Evolutionary conservation across 2,888 invertebrate species (phyloP).

Genomic region (Tineola bisselliella): DNA sequence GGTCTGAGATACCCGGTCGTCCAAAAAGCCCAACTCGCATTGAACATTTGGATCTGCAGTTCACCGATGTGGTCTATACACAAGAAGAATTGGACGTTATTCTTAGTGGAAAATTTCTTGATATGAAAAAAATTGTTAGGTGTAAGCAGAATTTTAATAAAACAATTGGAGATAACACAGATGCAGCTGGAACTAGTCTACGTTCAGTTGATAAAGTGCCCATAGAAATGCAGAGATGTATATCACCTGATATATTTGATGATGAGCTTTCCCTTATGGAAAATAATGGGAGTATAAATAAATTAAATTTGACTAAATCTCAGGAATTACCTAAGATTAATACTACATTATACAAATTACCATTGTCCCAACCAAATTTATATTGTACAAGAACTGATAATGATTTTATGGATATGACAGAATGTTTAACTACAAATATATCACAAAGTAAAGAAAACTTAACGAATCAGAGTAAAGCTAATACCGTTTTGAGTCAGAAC

Average conservation of each 20-base stretch:
- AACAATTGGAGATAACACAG: neutral
- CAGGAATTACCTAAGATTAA: neutral
- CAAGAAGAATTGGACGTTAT: constrained; percentile 45
- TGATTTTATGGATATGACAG: constrained; percentile 16
- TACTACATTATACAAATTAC: neutral
- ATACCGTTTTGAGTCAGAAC: neutral
- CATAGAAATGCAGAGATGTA: constrained; percentile 30
- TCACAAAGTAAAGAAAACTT: neutral
- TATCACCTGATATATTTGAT: constrained; percentile 60
- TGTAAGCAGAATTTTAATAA: constrained; percentile 17
- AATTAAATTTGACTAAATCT: neutral
- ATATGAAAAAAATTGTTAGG: constrained; percentile 30
- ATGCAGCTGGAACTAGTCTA: neutral
- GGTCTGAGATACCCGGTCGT: constrained; percentile 71
- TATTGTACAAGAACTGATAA: constrained; percentile 18
- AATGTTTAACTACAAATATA: neutral
- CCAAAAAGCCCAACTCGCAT: constrained; percentile 59
- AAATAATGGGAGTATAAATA: neutral
- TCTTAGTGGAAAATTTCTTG: constrained; percentile 39
- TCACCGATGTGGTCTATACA: constrained; percentile 39
- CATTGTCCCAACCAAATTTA: constrained; percentile 4
- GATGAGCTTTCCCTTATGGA: constrained; percentile 31
- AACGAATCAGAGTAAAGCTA: neutral
- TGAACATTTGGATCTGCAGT: constrained; percentile 26
- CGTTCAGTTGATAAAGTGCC: neutral